Evolutionary conservation across 2,888 invertebrate genomes (phyloP), one percentile per base, ranked within the genome.

Genomic region (Eremobia ochroleuca): DNA sequence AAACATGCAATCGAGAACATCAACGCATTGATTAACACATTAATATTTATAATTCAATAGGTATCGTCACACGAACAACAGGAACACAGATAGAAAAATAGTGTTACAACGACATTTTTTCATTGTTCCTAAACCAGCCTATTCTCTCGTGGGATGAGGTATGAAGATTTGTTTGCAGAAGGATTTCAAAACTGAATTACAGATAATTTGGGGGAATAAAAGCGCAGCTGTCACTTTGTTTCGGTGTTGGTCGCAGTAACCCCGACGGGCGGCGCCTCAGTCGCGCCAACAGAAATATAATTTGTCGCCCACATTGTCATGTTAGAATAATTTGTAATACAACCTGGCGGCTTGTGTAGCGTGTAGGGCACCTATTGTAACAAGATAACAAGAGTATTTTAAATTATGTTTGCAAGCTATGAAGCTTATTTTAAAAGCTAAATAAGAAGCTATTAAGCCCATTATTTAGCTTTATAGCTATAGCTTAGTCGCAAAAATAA

Each of bases 291-390:
- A 88, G 85, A 90, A 90, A 93, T 92, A 92, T 92, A 91, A 93
- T 93, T 93, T 93, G 92, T 91, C 90, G 89, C 91, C 87, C 88
- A 89, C 90, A 90, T 90, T 92, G 89, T 89, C 87, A 86, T 84
- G 86, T 87, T 75, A 81, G 87, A 88, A 89, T 92, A 89, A 92
- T 91, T 91, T 90, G 90, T 90, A 89, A 90, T 85, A 76, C 81
- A 79, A 87, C 77, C 80, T 79, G 82, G 61, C 64, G 68, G 64
- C 18, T 65, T 77, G 59, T 67, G 37, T 76, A 61, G 55, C 73
- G 70, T 69, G 52, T 37, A 3, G 18, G n/a, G 25, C 18, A n/a
- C 28, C 18, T 28, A 58, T 18, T 65, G 11, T 68, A 6, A 52
- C 43, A 46, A 37, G 4, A 15, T 6, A 40, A 31, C 8, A 11